These are phyloP conservation scores for Aleiodes leptofemur DNA, from an alignment of 2,888 invertebrate species.

Conservation along the genomic window DNA sequence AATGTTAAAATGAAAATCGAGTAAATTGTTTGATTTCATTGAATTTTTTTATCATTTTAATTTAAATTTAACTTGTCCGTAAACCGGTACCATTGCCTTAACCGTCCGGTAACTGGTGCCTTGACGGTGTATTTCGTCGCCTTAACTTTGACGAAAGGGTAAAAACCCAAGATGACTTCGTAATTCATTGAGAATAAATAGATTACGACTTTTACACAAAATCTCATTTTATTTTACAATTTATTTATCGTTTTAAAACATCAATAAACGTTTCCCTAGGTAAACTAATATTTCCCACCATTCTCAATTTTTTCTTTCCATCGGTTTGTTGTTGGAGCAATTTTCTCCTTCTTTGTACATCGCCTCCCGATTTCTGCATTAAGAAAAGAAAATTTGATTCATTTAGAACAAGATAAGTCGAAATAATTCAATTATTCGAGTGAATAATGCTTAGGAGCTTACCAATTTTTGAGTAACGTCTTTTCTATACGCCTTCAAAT, in stretches of 20 bases:
- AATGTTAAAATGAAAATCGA: too few species aligned
- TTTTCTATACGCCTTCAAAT: conserved; percentile 90
- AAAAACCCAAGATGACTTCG: too few species aligned
- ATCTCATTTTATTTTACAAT: conserved; percentile 25
- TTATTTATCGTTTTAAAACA: conserved; percentile 84
- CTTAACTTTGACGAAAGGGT: too few species aligned
- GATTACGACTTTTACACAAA: too few species aligned
- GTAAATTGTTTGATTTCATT: too few species aligned
- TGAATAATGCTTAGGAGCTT: conserved; percentile 60
- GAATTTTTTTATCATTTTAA: too few species aligned
- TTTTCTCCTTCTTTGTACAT: conserved; percentile 92
- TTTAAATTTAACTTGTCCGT: too few species aligned
- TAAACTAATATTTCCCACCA: conserved; percentile 92
- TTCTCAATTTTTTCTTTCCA: conserved; percentile 95
- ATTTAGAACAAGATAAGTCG: background rate
- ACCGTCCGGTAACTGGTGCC: too few species aligned
- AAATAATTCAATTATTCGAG: background rate
- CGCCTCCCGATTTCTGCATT: conserved; percentile 88
- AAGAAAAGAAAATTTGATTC: conserved; percentile 25
- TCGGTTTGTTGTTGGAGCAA: conserved; percentile 92
- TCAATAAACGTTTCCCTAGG: conserved; percentile 96
- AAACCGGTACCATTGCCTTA: too few species aligned
- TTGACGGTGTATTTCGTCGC: too few species aligned
- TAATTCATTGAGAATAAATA: too few species aligned
- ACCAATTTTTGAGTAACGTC: conserved; percentile 96